Evolutionary conservation across 1,140 invertebrate genomes (phyloP).

Genomic region (Euwallacea similis): DNA sequence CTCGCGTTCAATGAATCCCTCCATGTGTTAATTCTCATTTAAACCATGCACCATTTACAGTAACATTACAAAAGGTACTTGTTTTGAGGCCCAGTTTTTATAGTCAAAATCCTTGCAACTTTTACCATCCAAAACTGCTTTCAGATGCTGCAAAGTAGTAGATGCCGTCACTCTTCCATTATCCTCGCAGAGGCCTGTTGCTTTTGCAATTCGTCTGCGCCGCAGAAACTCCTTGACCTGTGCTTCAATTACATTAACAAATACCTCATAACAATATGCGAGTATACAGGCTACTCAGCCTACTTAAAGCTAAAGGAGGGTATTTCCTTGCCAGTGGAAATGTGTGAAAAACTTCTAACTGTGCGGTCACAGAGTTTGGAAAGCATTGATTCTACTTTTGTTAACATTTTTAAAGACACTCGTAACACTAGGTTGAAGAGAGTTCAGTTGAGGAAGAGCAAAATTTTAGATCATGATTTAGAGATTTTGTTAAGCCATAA

Average conservation of each 20-base stretch:
- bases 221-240: conserved; percentile 61
- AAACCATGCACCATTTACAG: no score
- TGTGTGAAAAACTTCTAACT: conserved; percentile 70
- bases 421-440: conserved; percentile 67
- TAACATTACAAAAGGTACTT: no score
- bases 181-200: conserved; percentile 49
- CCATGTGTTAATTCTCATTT: no score
- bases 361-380: conserved; percentile 61
- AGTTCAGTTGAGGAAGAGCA: conserved; percentile 70
- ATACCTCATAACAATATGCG: conserved; percentile 64
- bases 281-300: conserved; percentile 49
- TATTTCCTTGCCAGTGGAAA: conserved; percentile 67
- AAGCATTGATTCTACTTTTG: conserved; percentile 66
- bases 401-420: conserved; percentile 72
- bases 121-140: conserved; percentile 19
- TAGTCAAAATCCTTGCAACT: no score
- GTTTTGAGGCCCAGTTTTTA: no score
- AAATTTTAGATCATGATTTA: conserved; percentile 70
- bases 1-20: no score
- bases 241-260: conserved; percentile 67
- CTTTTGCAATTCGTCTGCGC: conserved; percentile 48
- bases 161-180: conserved; percentile 49
- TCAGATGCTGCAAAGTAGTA: conserved; percentile 49
- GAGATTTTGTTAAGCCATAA: conserved; percentile 69
- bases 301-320: conserved; percentile 56